phyloP scores from a whole-genome alignment of 2,888 invertebrate genomes.

The Lypha dubia region DNA sequence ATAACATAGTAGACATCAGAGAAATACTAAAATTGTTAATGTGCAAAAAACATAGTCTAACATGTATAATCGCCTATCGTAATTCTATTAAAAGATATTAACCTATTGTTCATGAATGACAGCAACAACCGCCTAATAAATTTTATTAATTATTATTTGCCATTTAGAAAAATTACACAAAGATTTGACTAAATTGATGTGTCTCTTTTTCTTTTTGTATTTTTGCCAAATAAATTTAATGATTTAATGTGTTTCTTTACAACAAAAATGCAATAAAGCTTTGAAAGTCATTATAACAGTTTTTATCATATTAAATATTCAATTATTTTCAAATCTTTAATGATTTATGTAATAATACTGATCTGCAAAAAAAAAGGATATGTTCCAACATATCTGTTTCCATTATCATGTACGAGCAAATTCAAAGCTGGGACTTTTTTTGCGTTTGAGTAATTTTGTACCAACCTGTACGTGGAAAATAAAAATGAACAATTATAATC shows the following conservation, averaged over 20 bases:
- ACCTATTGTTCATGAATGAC: slow-evolving; percentile 54
- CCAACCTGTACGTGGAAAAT: no score
- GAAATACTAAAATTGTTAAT: slow-evolving; percentile 10
- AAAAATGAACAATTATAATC: no score
- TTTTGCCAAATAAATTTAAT: slow-evolving; percentile 12
- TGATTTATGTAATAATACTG: slow-evolving; percentile 17
- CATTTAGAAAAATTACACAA: slow-evolving; percentile 74
- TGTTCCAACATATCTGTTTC: no score
- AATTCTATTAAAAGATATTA: slow-evolving; percentile 33
- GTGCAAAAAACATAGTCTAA: not conserved
- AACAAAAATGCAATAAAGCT: slow-evolving; percentile 2
- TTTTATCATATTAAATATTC: not conserved
- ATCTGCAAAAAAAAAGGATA: not conserved
- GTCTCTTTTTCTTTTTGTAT: slow-evolving; percentile 2
- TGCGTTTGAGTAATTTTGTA: no score
- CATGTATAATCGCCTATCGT: not conserved
- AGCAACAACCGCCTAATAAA: slow-evolving; percentile 72
- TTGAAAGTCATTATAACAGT: not conserved
- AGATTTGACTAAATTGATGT: slow-evolving; percentile 28
- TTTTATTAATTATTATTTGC: slow-evolving; percentile 78
- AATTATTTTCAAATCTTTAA: slow-evolving; percentile 19
- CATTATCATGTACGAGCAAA: no score
- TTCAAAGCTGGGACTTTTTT: no score
- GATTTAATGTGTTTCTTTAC: slow-evolving; percentile 24
- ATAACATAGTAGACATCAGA: not conserved